Percentiles rank a stretch among this genome's conserved stretches.
Evolutionary conservation across 2,113 vertebrate genomes (phyloP).

Genomic region (Catagonus wagneri): DNA sequence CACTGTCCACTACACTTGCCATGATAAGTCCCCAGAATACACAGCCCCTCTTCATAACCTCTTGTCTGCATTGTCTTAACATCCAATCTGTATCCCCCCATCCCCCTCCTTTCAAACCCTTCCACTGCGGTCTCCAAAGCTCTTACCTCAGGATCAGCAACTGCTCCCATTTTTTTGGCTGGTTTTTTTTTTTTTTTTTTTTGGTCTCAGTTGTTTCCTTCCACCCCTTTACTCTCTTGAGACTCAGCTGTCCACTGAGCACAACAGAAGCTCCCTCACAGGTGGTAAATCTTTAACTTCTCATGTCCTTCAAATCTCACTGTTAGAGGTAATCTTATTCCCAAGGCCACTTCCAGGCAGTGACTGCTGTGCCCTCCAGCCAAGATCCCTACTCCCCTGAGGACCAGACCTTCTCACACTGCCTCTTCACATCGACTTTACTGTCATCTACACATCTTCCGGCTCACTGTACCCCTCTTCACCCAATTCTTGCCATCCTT

Average conservation of each 20-base stretch:
- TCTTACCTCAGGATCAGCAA: not conserved
- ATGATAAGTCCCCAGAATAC: too few relatives aligned
- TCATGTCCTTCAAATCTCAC: not conserved
- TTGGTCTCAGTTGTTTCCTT: not conserved
- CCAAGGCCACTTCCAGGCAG: not conserved
- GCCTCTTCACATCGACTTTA: not conserved
- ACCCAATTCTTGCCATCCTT: not conserved
- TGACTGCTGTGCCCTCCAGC: not conserved
- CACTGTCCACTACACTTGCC: not conserved
- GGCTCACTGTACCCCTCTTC: not conserved
- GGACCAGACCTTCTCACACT: not conserved
- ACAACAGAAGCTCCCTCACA: not conserved
- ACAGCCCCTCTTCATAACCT: not conserved
- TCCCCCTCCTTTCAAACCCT: too few relatives aligned
- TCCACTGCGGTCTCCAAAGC: not conserved
- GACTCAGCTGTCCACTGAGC: not conserved
- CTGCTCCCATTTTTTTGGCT: not conserved
- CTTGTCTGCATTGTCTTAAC: not conserved
- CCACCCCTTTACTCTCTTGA: too few relatives aligned
- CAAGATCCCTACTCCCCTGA: not conserved
- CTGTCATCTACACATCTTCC: not conserved
- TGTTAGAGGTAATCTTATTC: not conserved
- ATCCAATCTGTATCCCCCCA: too few relatives aligned
- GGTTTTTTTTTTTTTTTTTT: too few relatives aligned
- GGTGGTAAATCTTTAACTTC: not conserved